phyloP scores from a whole-genome alignment of 2,888 invertebrate species.

The Heliothis peltigera region DNA sequence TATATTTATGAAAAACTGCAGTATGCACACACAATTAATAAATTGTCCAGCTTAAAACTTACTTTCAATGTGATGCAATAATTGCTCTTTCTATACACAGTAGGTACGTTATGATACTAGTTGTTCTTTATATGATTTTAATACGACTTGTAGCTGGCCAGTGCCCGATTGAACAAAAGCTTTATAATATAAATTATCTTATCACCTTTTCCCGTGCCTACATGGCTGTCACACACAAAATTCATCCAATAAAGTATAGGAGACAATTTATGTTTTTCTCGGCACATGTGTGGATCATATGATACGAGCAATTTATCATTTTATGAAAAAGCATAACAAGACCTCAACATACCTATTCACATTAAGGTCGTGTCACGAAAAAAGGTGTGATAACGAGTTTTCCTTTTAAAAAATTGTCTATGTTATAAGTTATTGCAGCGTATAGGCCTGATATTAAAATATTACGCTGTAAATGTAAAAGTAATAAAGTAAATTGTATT shows the following conservation, averaged over 20 bases:
- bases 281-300: neutral
- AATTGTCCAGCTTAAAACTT: no score
- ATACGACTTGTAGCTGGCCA: neutral
- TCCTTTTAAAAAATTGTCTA: slow-evolving; percentile 9
- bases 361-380: slow-evolving; percentile 15
- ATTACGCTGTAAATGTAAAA: slow-evolving; percentile 5
- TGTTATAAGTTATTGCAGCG: neutral
- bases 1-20: no score
- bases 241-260: neutral
- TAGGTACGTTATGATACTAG: no score
- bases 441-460: neutral
- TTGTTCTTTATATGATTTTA: no score
- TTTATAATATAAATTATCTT: no score
- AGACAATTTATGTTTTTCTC: slow-evolving; percentile 21
- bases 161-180: neutral
- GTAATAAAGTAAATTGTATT: neutral
- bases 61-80: no score
- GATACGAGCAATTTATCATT: slow-evolving; percentile 37
- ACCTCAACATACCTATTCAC: slow-evolving; percentile 17
- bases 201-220: no score
- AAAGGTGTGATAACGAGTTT: slow-evolving; percentile 7
- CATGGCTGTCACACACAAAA: neutral
- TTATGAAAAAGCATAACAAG: slow-evolving; percentile 12
- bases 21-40: no score
- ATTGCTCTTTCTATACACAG: no score